Base-by-base conservation (phyloP, 2,888 invertebrate genomes). In the Lordiphosa andalusiaca region DNA sequence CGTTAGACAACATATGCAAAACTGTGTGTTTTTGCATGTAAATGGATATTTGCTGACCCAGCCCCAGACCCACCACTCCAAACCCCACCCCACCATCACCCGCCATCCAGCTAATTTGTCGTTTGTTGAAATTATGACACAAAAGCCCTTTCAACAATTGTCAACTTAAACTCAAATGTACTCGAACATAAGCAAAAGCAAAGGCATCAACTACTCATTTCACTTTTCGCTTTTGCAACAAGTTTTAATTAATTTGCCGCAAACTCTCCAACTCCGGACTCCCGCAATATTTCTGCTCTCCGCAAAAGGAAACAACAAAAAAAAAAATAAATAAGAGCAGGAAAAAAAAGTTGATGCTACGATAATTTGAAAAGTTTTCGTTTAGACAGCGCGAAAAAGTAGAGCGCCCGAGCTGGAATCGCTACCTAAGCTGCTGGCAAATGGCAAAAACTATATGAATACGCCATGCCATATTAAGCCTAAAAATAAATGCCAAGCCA, bases 341-440 rank as follows among this genome's bases (percentile, higher is more conserved):
- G 61, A 68, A 63, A 72, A 12, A 46, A 54, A 75, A 75, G 76
- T 81, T 80, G 81, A 81, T 77, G 72, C 80, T 66, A 81, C 81
- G 84, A 80, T 80, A 80, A 80, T 80, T 80, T 80, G 80, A 80
- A 80, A 80, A 80, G 84, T 80, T 80, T 80, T 80, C 84, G 80
- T 70, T 81, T 81, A 80, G 80, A 81, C 81, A 77, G 74, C 73
- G 61, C 70, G 60, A 23, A 53, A 47, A 42, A 46, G 19, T 35
- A 21, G 35, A 36, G 50, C 33, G 37, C 21, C 25, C 7, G 37
- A 13, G 12, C 42, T 19, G 23, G 55, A 61, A 74, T 59, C 68
- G 60, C 58, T 62, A 59, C 55, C 69, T 55, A 55, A 56, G 55
- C 71, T 57, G 55, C 71, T 57, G 59, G 71, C 52, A 54, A 53